Evolutionary conservation across 2,888 invertebrate genomes (phyloP).

Genomic region (Loripinus fragilis): DNA sequence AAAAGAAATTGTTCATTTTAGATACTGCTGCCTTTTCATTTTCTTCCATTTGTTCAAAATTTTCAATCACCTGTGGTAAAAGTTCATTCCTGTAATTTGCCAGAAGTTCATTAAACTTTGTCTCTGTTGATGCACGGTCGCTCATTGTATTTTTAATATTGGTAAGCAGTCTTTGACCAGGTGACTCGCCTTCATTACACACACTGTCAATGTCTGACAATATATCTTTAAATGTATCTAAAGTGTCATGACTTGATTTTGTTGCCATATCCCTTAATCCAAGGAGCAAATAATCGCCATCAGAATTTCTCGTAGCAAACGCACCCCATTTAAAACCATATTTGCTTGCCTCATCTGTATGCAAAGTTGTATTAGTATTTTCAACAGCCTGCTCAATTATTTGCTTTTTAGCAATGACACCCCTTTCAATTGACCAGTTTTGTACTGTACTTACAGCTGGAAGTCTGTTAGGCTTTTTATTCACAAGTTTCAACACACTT

Average conservation of each 20-base stretch:
- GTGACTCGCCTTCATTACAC: background rate
- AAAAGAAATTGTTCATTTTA: conserved; percentile 15
- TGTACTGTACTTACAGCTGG: conserved; percentile 29
- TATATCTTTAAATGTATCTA: conserved; percentile 35
- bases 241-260: conserved; percentile 30
- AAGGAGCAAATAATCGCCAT: conserved; percentile 24
- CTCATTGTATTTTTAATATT: conserved; percentile 9
- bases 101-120: conserved; percentile 2
- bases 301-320: conserved; percentile 16
- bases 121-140: background rate
- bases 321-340: conserved; percentile 25
- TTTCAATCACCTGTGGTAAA: background rate
- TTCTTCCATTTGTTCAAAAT: background rate
- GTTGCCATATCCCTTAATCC: conserved; percentile 34
- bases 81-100: background rate
- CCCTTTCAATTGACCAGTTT: conserved; percentile 36
- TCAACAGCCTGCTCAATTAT: conserved; percentile 18
- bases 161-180: background rate
- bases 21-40: background rate
- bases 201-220: conserved; percentile 21
- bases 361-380: conserved; percentile 12
- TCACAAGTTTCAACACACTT: conserved; percentile 12
- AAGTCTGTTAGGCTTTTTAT: conserved; percentile 18
- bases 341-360: conserved; percentile 44
- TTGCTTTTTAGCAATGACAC: conserved; percentile 33